Base-by-base conservation (phyloP, 2,888 invertebrate genomes). In the Linnaemya vulpina region DNA sequence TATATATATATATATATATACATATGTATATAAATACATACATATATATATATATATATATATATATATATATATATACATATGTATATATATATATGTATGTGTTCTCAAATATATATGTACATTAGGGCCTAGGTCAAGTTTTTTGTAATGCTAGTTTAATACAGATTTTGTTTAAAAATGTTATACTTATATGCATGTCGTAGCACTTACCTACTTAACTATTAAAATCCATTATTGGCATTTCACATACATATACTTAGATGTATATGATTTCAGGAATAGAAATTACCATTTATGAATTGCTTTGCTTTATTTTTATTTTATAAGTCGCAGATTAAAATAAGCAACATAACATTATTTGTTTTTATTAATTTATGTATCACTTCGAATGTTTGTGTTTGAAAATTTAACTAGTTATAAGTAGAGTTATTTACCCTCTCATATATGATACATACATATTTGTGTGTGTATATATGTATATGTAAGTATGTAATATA, bases 111-210 rank as follows among this genome's bases (percentile, higher is more conserved):
- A n/a, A n/a, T n/a, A n/a, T n/a, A n/a, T n/a, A n/a, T n/a, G n/a
- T n/a, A n/a, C n/a, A n/a, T n/a, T n/a, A n/a, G 51, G 60, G 68
- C 62, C 62, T 68, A 78, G 62, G 77, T 68, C 60, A 77, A 67
- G 15, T 51, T 51, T 68, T 77, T 5, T 40, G 7, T n/a, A 62
- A 62, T 20, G 38, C 35, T 60, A 5, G 5, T 5, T 40, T 43
- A 58, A 25, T 46, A 71, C 43, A 58, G 17, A 35, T 8, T 46
- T 49, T 62, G 15, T 25, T 17, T 46, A 40, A 62, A 40, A 40
- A 8, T 51, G 10, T 53, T 53, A 51, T 35, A 35, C 35, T 7
- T 35, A 35, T 35, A 35, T 35, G 38, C 9, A 40, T 40, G 38
- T 40, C 1, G 8, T 17, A 65, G 17, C 30, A 55, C 58, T 71